These are phyloP conservation scores for Peromyscus polionotus DNA, from an alignment of 2,113 vertebrate species.

Conservation along the genomic window DNA sequence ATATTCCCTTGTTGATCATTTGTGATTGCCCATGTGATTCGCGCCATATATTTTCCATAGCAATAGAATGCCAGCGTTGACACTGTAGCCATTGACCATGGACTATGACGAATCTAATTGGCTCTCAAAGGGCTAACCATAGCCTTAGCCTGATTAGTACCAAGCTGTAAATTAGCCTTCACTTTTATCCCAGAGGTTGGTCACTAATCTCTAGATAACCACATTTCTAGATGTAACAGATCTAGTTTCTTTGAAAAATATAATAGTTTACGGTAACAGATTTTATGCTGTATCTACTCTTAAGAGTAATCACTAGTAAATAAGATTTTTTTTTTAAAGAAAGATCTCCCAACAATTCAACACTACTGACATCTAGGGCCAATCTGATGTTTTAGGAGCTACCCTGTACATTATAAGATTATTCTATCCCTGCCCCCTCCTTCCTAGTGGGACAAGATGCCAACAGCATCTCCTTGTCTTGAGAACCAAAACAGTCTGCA, in stretches of 20 bases:
- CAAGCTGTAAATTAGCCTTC: not conserved
- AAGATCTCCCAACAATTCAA: not conserved
- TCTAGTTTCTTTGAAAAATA: slow-evolving; percentile 25
- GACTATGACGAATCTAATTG: slow-evolving; percentile 9
- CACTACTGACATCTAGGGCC: not conserved
- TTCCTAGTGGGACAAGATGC: not conserved
- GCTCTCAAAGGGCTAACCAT: not conserved
- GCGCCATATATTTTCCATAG: not conserved
- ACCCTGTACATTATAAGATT: not conserved
- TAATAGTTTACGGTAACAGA: not conserved
- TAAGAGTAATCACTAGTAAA: slow-evolving; percentile 13
- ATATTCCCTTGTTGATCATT: not conserved
- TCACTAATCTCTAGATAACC: slow-evolving; percentile 30
- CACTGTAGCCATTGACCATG: not conserved
- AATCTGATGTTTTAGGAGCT: not conserved
- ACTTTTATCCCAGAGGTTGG: not conserved
- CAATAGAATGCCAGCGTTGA: not conserved
- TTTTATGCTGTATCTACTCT: not conserved
- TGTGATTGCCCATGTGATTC: not conserved
- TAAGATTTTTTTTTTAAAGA: slow-evolving; percentile 32
- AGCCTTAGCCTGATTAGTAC: not conserved
- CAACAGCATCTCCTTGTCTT: not conserved
- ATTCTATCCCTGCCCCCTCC: not conserved
- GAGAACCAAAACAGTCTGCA: slow-evolving; percentile 13
- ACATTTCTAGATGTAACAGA: not conserved